Percentiles rank a stretch among this genome's conserved stretches.
Evolutionary conservation across 2,113 vertebrate genomes (phyloP).

Genomic region (Cyprinus carpio): DNA sequence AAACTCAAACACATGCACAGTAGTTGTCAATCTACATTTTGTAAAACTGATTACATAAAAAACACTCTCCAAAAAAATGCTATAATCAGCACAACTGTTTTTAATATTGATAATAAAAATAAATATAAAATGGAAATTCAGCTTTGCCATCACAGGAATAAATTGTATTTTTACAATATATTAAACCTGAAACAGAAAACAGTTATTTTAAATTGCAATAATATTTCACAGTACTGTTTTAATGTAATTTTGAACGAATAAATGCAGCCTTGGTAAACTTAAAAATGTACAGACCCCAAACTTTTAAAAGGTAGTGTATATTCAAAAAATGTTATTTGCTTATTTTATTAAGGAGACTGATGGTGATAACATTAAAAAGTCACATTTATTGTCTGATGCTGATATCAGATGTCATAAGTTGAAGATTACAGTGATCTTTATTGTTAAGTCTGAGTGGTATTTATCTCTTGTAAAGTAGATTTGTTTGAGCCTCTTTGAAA

Average conservation of each 20-base stretch:
- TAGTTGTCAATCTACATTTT: not conserved
- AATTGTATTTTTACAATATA: too few relatives aligned
- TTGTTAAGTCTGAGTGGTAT: not conserved
- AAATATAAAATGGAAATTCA: too few relatives aligned
- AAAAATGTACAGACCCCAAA: not conserved
- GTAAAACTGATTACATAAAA: not conserved
- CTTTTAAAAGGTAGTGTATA: not conserved
- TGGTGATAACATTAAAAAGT: not conserved
- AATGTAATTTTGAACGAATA: too few relatives aligned
- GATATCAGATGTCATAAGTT: not conserved
- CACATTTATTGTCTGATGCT: not conserved
- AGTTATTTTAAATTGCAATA: too few relatives aligned
- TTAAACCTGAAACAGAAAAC: too few relatives aligned
- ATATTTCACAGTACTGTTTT: too few relatives aligned
- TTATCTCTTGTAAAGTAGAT: slow-evolving; percentile 9
- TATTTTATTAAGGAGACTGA: not conserved
- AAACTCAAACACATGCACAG: not conserved
- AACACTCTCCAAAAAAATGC: not conserved
- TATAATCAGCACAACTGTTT: not conserved
- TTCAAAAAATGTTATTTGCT: not conserved
- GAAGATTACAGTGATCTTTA: not conserved
- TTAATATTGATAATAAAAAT: not conserved
- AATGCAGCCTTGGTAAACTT: too few relatives aligned
- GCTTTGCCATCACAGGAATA: too few relatives aligned
- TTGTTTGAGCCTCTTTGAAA: slow-evolving; percentile 12